Evolutionary conservation across 2,888 invertebrate species (phyloP).

Genomic region (Drosophila sordidula): DNA sequence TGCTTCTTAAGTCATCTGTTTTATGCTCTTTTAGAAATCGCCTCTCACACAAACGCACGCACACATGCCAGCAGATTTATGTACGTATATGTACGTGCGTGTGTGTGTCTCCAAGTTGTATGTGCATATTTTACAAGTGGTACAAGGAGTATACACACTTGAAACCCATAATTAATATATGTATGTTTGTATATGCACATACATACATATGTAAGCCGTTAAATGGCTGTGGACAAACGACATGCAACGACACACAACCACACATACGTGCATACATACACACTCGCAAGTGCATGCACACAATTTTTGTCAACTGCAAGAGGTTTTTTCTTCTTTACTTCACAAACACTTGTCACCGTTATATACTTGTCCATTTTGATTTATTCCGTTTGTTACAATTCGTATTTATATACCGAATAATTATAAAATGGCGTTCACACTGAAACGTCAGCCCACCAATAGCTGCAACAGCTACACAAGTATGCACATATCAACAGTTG

Average conservation of each 20-base stretch:
- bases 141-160: slow-evolving; percentile 60
- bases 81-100: not conserved
- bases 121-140: slow-evolving; percentile 53
- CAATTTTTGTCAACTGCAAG: slow-evolving; percentile 33
- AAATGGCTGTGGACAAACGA: slow-evolving; percentile 32
- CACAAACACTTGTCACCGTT: slow-evolving; percentile 11
- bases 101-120: slow-evolving; percentile 24
- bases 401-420: slow-evolving; percentile 11
- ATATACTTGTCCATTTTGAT: slow-evolving; percentile 2
- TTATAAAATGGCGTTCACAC: slow-evolving; percentile 48
- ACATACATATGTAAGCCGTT: slow-evolving; percentile 37
- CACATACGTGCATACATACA: not conserved
- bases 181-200: slow-evolving; percentile 7
- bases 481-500: not conserved
- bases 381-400: slow-evolving; percentile 4
- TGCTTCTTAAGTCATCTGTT: slow-evolving; percentile 64
- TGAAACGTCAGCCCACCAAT: slow-evolving; percentile 13
- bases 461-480: slow-evolving; percentile 7
- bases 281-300: slow-evolving; percentile 7
- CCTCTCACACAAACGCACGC: slow-evolving; percentile 20
- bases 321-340: not conserved
- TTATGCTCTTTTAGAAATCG: slow-evolving; percentile 59
- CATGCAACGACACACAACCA: slow-evolving; percentile 12
- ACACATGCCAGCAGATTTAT: slow-evolving; percentile 3
- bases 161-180: slow-evolving; percentile 65